Evolutionary conservation across 2,797 vertebrate species (phyloP).

Genomic region (Melanotaenia trifasciata): DNA sequence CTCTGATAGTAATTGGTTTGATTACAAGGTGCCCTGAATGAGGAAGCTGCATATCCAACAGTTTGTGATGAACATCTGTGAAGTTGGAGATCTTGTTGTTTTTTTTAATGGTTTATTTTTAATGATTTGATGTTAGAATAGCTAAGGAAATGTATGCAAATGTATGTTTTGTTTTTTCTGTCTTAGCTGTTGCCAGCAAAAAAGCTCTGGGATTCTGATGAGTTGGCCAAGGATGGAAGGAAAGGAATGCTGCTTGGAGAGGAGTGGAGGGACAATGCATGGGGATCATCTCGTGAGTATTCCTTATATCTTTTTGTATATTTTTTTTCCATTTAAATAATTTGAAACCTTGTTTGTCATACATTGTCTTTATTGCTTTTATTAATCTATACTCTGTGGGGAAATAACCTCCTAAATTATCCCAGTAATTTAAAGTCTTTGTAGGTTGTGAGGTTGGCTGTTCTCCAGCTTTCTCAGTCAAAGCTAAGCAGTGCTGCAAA

Average conservation of each 20-base stretch:
- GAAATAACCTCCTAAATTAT: too few relatives aligned
- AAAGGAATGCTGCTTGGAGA: slow-evolving; percentile 98
- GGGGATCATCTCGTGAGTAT: slow-evolving; percentile 96
- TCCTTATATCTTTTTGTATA: neutral
- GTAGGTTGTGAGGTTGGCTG: neutral
- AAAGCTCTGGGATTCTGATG: slow-evolving; percentile 99
- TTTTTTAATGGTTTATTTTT: neutral
- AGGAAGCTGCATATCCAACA: neutral
- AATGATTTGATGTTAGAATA: neutral
- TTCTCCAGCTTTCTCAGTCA: neutral
- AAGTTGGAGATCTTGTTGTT: neutral
- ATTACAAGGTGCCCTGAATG: neutral
- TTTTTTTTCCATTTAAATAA: neutral
- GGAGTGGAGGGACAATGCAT: slow-evolving; percentile 97
- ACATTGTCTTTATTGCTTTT: neutral
- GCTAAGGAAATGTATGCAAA: neutral
- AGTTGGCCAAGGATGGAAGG: slow-evolving; percentile 96
- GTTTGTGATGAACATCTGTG: neutral
- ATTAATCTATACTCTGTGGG: neutral
- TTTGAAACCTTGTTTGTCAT: too few relatives aligned
- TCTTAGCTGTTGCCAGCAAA: slow-evolving; percentile 94
- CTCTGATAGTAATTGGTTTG: neutral
- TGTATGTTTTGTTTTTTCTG: neutral
- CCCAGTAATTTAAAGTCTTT: neutral
- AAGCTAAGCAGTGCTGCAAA: neutral